Evolutionary conservation across 2,888 invertebrate genomes (phyloP), one percentile per base, ranked within the genome.

Genomic region (Zele albiditarsus): DNA sequence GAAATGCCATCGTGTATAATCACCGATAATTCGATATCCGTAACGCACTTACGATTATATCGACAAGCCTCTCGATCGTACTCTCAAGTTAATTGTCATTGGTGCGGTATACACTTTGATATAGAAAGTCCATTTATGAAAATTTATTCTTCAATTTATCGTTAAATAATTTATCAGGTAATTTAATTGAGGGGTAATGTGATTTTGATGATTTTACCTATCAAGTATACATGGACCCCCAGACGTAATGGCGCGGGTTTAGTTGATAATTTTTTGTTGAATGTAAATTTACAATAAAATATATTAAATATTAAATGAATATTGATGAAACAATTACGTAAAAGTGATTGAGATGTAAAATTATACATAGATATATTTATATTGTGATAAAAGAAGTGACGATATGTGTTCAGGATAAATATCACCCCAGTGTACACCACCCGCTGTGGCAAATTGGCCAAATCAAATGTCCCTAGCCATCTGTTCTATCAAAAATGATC

Each of bases 361-460:
- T 6, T 31, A 42, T 5, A 14, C 23, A 58, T 23, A 28, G 2
- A 12, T 28, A n/a, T 16, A 14, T 49, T 25, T 28, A 49, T 49
- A 28, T 27, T 67, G 27, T n/a, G 8, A 42, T 28, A 6, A 28
- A 46, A 49, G 25, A 28, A 46, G 28, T 46, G 46, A 27, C 67
- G 42, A 27, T 16, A 25, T 25, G 25, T 49, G 49, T 62, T 25
- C 25, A 53, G 27, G n/a, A 38, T 57, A 65, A 71, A 67, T 38
- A 12, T 33, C 69, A 58, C 58, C 73, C 38, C 14, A 31, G 25
- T 33, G 28, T 57, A n/a, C 5, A 78, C 84, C 81, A 76, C 83
- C 82, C 81, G 81, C 74, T 70, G 82, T 38, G 80, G 75, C 78
- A 82, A 84, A 83, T 84, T 83, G 83, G 82, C 80, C 80, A 80